A percentile compares a stretch with the other conserved stretches of the same genome.
phyloP scores from a whole-genome alignment of 1,140 invertebrate species.

The Orchestia grillus region DNA sequence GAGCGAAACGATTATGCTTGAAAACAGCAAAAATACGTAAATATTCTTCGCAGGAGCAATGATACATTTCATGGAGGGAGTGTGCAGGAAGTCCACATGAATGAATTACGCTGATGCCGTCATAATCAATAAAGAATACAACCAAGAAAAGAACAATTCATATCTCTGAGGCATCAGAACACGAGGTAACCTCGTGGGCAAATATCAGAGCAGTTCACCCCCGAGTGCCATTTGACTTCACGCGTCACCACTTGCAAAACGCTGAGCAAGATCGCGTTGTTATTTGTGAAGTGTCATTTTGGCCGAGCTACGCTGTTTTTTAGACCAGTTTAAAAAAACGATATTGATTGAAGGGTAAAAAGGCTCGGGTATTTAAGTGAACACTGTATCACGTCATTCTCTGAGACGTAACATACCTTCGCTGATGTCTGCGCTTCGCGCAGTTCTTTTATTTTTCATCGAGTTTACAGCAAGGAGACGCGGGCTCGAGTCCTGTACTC shows the following conservation, averaged over 20 bases:
- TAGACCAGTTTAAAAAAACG: background rate
- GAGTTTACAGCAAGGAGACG: background rate
- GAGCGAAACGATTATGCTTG: too few relatives aligned
- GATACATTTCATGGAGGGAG: background rate
- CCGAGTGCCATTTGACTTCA: slow-evolving; percentile 15
- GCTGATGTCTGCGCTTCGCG: background rate
- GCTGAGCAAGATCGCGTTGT: background rate
- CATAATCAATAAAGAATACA: background rate
- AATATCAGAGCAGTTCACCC: slow-evolving; percentile 48
- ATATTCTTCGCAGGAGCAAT: background rate
- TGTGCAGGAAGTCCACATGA: background rate
- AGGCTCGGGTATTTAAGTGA: background rate
- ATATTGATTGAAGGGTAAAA: background rate
- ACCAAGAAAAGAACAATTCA: slow-evolving; percentile 8
- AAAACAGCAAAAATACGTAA: background rate
- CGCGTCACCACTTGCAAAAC: background rate
- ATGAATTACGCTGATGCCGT: background rate
- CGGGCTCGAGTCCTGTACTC: background rate
- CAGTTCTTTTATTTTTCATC: background rate
- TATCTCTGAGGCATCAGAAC: background rate
- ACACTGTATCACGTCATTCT: background rate
- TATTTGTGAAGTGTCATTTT: background rate
- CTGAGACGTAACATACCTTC: background rate
- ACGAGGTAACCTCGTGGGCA: slow-evolving; percentile 13
- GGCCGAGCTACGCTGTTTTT: background rate